phyloP scores from a whole-genome alignment of 2,888 invertebrate species.

The Gryllus longicercus region DNA sequence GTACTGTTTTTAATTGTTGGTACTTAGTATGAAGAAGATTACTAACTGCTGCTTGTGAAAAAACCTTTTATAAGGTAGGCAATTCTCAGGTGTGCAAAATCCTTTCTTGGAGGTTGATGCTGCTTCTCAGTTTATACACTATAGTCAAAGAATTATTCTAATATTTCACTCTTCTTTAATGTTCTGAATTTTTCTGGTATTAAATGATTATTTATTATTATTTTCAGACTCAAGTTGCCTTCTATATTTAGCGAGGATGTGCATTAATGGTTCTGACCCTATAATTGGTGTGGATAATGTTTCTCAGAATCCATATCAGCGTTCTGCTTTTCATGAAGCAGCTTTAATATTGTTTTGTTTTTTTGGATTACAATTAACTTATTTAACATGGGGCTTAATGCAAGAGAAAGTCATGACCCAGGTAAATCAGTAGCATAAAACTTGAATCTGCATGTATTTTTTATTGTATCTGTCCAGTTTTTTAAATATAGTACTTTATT shows the following conservation, averaged over 20 bases:
- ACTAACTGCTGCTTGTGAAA: no score
- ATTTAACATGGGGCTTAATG: constrained; percentile 92
- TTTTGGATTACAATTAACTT: constrained; percentile 82
- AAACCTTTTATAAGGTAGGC: no score
- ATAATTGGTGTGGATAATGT: constrained; percentile 33
- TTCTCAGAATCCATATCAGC: constrained; percentile 41
- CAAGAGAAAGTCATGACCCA: constrained; percentile 98
- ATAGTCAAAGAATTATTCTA: no score
- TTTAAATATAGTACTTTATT: no score
- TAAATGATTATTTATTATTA: background rate
- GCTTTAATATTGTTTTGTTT: constrained; percentile 72
- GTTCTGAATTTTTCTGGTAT: no score
- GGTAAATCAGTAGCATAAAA: constrained; percentile 45
- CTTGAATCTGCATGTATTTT: no score
- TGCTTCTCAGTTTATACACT: no score
- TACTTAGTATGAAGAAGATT: no score
- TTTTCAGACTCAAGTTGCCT: constrained; percentile 44
- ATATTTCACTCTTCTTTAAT: no score
- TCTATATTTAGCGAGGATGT: constrained; percentile 51
- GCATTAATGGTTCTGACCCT: constrained; percentile 51
- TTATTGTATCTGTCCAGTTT: background rate
- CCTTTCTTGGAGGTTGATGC: no score
- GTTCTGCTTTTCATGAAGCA: constrained; percentile 57
- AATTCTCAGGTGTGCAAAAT: no score
- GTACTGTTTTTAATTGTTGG: no score